Evolutionary conservation across 2,797 vertebrate species (phyloP).

Genomic region (Tympanoctomys barrerae): DNA sequence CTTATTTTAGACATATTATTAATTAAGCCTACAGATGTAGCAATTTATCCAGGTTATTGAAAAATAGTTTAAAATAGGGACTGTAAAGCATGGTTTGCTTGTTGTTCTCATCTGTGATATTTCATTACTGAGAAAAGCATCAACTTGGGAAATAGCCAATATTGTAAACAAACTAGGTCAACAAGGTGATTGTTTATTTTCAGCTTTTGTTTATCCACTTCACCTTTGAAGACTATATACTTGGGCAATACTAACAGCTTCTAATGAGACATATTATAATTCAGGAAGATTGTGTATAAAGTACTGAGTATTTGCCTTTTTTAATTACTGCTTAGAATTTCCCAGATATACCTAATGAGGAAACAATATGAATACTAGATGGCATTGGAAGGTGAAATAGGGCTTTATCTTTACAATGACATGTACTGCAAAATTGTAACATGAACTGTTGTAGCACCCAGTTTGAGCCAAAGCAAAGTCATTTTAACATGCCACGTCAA

Average conservation of each 20-base stretch:
- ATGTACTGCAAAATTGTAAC: slow-evolving; percentile 53
- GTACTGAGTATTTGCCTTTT: background rate
- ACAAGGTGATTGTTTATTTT: background rate
- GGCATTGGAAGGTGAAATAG: slow-evolving; percentile 12
- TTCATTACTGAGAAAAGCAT: background rate
- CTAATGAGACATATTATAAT: background rate
- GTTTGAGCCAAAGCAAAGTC: slow-evolving; percentile 65
- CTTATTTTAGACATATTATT: background rate
- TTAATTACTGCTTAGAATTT: slow-evolving; percentile 39
- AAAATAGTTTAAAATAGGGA: background rate
- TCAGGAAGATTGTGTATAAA: background rate
- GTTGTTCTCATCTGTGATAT: background rate
- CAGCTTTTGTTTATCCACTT: background rate
- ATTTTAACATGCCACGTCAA: slow-evolving; percentile 54
- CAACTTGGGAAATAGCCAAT: background rate
- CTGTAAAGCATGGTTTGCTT: background rate
- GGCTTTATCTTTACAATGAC: background rate
- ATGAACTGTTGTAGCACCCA: slow-evolving; percentile 11
- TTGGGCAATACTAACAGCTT: background rate
- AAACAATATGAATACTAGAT: slow-evolving; percentile 39
- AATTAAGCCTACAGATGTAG: background rate
- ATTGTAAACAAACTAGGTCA: background rate
- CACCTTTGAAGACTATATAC: slow-evolving; percentile 1
- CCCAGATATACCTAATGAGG: background rate
- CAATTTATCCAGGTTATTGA: background rate